These are phyloP conservation scores for Petrocephalus schoutedeni DNA, from an alignment of 2,797 vertebrate genomes.

Conservation along the genomic window DNA sequence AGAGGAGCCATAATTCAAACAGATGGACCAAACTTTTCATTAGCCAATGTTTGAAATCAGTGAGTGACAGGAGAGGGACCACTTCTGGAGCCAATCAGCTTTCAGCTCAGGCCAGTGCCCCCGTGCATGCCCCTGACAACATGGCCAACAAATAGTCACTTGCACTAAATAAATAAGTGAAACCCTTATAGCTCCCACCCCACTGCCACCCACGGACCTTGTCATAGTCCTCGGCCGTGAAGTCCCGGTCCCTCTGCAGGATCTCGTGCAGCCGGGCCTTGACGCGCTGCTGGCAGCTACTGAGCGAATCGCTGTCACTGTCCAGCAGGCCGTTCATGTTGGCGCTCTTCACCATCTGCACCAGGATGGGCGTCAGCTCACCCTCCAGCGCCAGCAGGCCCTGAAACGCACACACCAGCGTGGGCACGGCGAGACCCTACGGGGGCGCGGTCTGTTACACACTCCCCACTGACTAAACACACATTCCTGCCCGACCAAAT, in stretches of 20 bases:
- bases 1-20: not conserved
- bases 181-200: not conserved
- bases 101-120: not conserved
- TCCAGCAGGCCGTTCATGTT: slow-evolving; percentile 85
- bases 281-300: slow-evolving; percentile 79
- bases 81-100: not conserved
- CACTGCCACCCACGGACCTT: slow-evolving; percentile 59
- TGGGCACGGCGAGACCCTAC: not conserved
- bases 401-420: slow-evolving; percentile 45
- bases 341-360: slow-evolving; percentile 87
- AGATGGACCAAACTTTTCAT: not conserved
- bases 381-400: slow-evolving; percentile 79
- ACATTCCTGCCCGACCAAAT: not conserved
- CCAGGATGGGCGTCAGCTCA: slow-evolving; percentile 81
- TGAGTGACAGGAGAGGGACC: not conserved
- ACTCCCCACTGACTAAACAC: not conserved
- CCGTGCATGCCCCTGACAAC: not conserved
- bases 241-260: slow-evolving; percentile 78
- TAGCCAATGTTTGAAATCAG: not conserved
- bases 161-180: not conserved
- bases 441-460: not conserved
- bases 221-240: slow-evolving; percentile 74
- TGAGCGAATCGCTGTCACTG: slow-evolving; percentile 79
- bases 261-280: slow-evolving; percentile 82
- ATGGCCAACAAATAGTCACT: not conserved